Evolutionary conservation across 2,113 vertebrate species (phyloP), one percentile per base, ranked within the genome.

Genomic region (Muscicapa adusta): DNA sequence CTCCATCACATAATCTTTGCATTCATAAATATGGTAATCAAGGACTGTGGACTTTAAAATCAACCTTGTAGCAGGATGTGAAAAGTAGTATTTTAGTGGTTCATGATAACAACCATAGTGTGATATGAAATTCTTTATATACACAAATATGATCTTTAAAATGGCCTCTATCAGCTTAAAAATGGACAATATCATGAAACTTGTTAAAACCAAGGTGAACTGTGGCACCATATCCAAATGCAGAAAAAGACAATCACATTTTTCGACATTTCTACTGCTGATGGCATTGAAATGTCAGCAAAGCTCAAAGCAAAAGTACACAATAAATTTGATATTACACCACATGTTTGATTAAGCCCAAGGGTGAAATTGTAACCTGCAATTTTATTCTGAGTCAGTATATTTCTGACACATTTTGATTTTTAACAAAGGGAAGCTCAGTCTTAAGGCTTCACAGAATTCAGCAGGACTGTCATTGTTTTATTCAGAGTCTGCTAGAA

Each of bases 271-370:
- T 96, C 93, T 91, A 43, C 83, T 93, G 92, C 91, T 96, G 93
- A 94, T 96, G 93, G 94, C 94, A 90, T 83, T 97, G 88, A 96
- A 97, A 93, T 96, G 93, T 96, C 92, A 95, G 91, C 73, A 96
- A 96, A 94, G 93, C 96, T 96, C 91, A 96, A 96, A 94, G 94
- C 88, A 95, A 91, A 94, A 95, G 91, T 95, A 91, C 96, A 96
- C 93, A 96, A 94, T 96, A 97, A 94, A 95, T 96, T 95, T 97
- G 93, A 95, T 97, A 96, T 94, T 95, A 94, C 65, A 95, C 77
- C 78, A 79, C 81, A 96, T 97, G 92, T 96, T 96, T 97, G 95
- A 96, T 97, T 95, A 97, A 97, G 94, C 94, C 94, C 93, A 96
- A 93, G 95, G 96, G 91, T 96, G 93, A 96, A 94, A 96, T 73